Conservation (phyloP, 2,113 vertebrate genomes). For the Scalopus aquaticus region DNA sequence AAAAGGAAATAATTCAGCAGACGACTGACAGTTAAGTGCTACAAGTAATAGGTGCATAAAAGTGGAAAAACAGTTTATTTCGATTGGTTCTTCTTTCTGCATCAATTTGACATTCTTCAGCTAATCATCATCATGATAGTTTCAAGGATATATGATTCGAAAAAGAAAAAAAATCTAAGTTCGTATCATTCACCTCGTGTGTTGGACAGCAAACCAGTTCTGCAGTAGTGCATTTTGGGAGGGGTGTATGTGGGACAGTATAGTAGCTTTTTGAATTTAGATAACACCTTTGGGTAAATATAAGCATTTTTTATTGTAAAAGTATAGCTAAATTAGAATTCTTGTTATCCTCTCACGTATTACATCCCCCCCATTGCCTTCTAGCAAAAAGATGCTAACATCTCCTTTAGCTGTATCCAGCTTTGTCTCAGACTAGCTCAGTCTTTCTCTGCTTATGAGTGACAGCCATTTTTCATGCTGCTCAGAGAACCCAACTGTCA, state of each 20-base stretch:
- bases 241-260: fast-evolving
- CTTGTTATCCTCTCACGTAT: background rate
- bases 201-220: background rate
- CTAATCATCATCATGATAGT: background rate
- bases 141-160: background rate
- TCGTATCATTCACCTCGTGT: background rate
- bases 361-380: background rate
- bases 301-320: background rate
- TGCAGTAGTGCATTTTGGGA: background rate
- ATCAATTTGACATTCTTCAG: background rate
- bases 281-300: background rate
- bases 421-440: background rate
- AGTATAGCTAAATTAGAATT: background rate
- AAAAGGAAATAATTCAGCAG: background rate
- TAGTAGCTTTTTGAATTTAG: background rate
- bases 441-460: background rate
- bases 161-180: background rate
- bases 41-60: background rate
- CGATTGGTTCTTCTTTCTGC: background rate
- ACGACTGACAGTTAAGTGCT: background rate
- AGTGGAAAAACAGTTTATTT: fast-evolving
- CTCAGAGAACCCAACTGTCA: background rate
- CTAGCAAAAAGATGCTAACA: background rate
- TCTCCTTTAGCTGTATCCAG: background rate
- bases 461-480: constrained; percentile 24